Percentiles rank a stretch among this genome's conserved stretches.
phyloP scores from a whole-genome alignment of 2,888 invertebrate genomes.

The Punctoribates punctum region DNA sequence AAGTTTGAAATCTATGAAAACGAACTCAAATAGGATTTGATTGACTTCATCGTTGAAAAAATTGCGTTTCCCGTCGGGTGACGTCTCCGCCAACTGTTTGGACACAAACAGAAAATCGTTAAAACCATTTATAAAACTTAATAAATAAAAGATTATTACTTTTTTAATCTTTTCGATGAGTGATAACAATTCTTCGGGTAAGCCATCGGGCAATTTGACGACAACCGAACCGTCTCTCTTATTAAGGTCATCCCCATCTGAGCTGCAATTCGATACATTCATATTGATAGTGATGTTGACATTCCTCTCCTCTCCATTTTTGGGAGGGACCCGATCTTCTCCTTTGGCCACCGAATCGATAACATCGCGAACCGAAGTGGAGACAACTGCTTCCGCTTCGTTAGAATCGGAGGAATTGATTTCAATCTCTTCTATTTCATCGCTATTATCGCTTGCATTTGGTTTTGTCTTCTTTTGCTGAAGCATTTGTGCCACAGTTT shows the following conservation, averaged over 20 bases:
- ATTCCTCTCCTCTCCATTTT: neutral
- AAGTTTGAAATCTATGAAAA: constrained; percentile 42
- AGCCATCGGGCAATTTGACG: constrained; percentile 55
- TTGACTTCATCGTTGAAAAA: constrained; percentile 59
- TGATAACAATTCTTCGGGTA: constrained; percentile 57
- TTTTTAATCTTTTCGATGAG: constrained; percentile 56
- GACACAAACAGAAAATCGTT: no score
- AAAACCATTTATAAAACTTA: no score
- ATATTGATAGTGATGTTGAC: neutral
- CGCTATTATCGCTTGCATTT: neutral
- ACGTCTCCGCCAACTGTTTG: constrained; percentile 52
- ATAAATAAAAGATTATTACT: constrained; percentile 49
- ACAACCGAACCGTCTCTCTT: neutral
- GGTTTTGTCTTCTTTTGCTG: neutral
- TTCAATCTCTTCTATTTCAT: neutral
- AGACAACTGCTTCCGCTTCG: neutral
- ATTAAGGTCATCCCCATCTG: neutral
- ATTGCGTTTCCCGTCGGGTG: constrained; percentile 58
- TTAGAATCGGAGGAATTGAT: neutral
- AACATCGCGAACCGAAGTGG: neutral
- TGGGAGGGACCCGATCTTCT: neutral
- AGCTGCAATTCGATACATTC: neutral
- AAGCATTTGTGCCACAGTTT: constrained; percentile 7
- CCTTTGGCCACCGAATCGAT: neutral
- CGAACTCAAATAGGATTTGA: constrained; percentile 58